Conservation (phyloP, 2,113 vertebrate genomes). For the Phylloscopus trochilus region DNA sequence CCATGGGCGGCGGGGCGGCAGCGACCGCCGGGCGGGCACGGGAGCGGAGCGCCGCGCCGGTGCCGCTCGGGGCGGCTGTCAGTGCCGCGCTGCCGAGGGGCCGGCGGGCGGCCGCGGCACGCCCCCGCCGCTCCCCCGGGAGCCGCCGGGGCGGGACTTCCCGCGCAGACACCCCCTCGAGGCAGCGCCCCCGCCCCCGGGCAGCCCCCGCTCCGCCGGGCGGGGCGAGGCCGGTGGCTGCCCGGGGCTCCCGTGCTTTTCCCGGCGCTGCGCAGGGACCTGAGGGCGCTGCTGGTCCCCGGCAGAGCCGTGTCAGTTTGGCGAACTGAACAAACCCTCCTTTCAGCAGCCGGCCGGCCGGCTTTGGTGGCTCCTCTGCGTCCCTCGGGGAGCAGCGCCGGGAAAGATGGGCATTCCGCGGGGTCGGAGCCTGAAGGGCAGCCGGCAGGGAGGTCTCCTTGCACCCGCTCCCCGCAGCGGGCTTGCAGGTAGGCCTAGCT, state of each 20-base stretch:
- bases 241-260: neutral
- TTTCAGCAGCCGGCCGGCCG: neutral
- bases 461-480: neutral
- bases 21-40: too few species aligned
- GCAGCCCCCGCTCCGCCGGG: neutral
- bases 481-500: neutral
- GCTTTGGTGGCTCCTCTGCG: neutral
- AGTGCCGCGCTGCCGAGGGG: neutral
- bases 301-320: neutral
- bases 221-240: neutral
- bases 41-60: too few species aligned
- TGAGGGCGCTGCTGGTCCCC: neutral
- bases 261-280: neutral
- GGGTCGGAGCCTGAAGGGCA: neutral
- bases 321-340: neutral
- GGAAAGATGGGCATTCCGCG: neutral
- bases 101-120: slow-evolving; percentile 28
- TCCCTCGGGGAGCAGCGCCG: neutral
- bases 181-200: neutral
- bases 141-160: slow-evolving; percentile 30
- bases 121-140: slow-evolving; percentile 20
- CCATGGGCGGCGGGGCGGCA: too few species aligned
- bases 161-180: neutral
- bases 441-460: neutral
- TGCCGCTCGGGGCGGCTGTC: too few species aligned